Evolutionary conservation across 2,113 vertebrate genomes (phyloP).

Genomic region (Syngnathus floridae): DNA sequence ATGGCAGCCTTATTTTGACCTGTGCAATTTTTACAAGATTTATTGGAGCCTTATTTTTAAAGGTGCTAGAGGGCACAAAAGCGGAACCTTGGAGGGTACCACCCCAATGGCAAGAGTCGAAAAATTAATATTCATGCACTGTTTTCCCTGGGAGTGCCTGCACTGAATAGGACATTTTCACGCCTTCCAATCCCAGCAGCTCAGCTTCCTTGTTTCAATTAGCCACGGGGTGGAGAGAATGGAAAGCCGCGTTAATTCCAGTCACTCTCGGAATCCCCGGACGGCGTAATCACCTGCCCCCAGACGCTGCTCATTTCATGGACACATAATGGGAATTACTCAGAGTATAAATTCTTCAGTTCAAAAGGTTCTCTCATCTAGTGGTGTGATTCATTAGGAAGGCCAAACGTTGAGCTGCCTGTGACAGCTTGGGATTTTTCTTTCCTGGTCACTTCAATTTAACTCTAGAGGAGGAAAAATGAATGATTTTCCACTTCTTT

Average conservation of each 20-base stretch:
- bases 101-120: background rate
- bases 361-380: constrained; percentile 28
- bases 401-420: background rate
- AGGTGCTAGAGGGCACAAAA: background rate
- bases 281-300: constrained; percentile 58
- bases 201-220: constrained; percentile 65
- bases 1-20: background rate
- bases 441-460: constrained; percentile 4
- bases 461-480: background rate
- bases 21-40: background rate
- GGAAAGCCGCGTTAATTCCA: constrained; percentile 65
- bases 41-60: background rate
- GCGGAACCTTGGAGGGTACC: background rate
- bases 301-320: constrained; percentile 58
- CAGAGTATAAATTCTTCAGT: constrained; percentile 36
- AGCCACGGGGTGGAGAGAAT: constrained; percentile 56
- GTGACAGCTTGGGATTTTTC: background rate
- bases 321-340: constrained; percentile 48
- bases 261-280: constrained; percentile 52
- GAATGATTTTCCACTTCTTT: background rate
- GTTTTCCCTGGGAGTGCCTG: background rate
- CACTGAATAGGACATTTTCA: constrained; percentile 37
- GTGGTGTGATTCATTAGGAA: constrained; percentile 30
- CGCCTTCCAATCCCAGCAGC: constrained; percentile 20
- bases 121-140: constrained; percentile 4